Evolutionary conservation across 2,797 vertebrate genomes (phyloP).

Genomic region (Alosa sapidissima): DNA sequence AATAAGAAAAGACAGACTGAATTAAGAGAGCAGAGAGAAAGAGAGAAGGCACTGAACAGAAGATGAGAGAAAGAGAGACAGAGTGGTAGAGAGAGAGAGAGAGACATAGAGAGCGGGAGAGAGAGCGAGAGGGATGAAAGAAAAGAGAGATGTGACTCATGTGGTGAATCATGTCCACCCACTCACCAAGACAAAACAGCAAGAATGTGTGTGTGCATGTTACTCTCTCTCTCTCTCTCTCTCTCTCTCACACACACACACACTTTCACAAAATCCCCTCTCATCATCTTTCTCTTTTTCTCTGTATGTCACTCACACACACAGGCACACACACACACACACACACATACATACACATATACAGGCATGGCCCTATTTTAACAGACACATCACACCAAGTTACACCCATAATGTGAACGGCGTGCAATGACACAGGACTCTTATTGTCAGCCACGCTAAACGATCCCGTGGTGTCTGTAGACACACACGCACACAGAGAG

Average conservation of each 20-base stretch:
- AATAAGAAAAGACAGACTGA: not conserved
- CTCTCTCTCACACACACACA: slow-evolving; percentile 32
- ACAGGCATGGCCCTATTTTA: not conserved
- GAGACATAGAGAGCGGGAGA: not conserved
- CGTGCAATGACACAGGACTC: not conserved
- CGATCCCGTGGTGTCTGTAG: not conserved
- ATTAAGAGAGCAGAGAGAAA: not conserved
- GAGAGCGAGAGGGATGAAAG: not conserved
- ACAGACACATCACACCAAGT: not conserved
- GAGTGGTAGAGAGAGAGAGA: not conserved
- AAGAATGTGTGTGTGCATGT: slow-evolving; percentile 21
- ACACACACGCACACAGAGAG: not conserved
- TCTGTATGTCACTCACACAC: slow-evolving; percentile 26
- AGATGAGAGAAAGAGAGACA: not conserved
- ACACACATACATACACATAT: not conserved
- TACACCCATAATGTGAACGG: not conserved
- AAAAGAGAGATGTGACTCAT: slow-evolving; percentile 70
- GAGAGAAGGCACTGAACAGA: not conserved
- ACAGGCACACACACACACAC: not conserved
- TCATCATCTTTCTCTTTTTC: slow-evolving; percentile 34
- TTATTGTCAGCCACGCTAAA: not conserved
- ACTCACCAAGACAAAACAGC: slow-evolving; percentile 59
- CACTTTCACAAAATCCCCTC: too few species aligned
- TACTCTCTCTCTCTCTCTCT: slow-evolving; percentile 33
- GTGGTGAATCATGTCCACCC: slow-evolving; percentile 74